Base-by-base conservation (phyloP, 2,797 vertebrate genomes). In the Delichon dasypus region DNA sequence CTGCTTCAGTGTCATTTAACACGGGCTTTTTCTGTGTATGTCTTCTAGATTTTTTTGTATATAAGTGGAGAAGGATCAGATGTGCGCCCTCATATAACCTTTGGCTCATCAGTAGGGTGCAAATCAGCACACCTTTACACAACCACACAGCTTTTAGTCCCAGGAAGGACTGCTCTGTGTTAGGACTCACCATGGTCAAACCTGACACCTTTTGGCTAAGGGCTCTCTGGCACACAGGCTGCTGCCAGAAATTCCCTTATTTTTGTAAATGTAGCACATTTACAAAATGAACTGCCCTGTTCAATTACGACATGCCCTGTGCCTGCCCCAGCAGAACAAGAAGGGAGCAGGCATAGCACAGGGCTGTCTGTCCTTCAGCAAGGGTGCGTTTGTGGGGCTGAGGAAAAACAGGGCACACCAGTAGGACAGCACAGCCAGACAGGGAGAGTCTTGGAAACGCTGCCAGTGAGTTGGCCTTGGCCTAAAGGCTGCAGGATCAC, bases 241-340 rank as follows among this genome's bases (percentile, higher is more conserved):
- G 20, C 32, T 36, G 26, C 34, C 60, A 54, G 26, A 17, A 71
- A 61, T 53, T 17, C 53, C n/a, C 45, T 3, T 7, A 36, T 25
- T 61, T 74, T 73, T 54, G 9, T 22, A 53, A 57, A 32, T 1
- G 18, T 2, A 83, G 38, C 32, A 25, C 4, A n/a, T 22, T 70
- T 38, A 38, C 38, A 38, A 38, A 38, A 38, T 38, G 66, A 65
- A 8, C 29, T 1, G 2, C 47, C 36, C 45, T 21, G 16, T 4
- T 65, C 42, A 19, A 45, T n/a, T 15, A 60, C 9, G 4, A 4
- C 6, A 0, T 1, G 27, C n/a, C n/a, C 40, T 20, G 38, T 16
- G 25, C 61, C 70, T 53, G 51, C 9, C 66, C 25, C 10, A 54
- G 7, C 84, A 76, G 58, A 32, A 10, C 7, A 15, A 38, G 62